phyloP scores from a whole-genome alignment of 2,888 invertebrate genomes.

The Drosophila macrospina region DNA sequence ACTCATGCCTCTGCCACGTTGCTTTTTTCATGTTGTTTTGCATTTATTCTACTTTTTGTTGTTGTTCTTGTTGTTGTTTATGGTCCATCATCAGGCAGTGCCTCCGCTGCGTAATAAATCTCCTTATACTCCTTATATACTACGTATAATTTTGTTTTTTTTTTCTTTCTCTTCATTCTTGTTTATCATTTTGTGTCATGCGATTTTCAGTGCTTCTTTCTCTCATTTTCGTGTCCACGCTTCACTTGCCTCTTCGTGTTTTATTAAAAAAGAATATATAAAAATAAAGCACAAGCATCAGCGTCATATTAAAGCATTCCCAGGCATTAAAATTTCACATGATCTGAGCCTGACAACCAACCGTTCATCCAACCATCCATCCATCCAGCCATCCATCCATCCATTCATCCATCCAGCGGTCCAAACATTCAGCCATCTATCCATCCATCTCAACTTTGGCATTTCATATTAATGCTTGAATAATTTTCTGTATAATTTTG shows the following conservation, averaged over 20 bases:
- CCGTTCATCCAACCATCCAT: slow-evolving; percentile 31
- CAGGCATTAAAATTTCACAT: slow-evolving; percentile 78
- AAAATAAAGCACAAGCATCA: slow-evolving; percentile 47
- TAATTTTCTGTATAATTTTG: slow-evolving; percentile 69
- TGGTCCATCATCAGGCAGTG: slow-evolving; percentile 75
- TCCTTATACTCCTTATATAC: slow-evolving; percentile 56
- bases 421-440: slow-evolving; percentile 38
- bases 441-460: slow-evolving; percentile 78
- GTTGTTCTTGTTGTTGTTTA: slow-evolving; percentile 63
- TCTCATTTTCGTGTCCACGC: slow-evolving; percentile 34
- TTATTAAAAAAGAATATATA: slow-evolving; percentile 68
- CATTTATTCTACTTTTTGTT: slow-evolving; percentile 37
- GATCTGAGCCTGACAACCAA: slow-evolving; percentile 59
- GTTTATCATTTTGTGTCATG: slow-evolving; percentile 81
- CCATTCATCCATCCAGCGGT: slow-evolving; percentile 59
- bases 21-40: slow-evolving; percentile 64
- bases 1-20: slow-evolving; percentile 43
- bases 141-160: too few species aligned
- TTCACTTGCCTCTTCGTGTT: slow-evolving; percentile 61
- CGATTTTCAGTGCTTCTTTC: slow-evolving; percentile 62
- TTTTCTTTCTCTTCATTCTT: slow-evolving; percentile 70
- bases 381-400: slow-evolving; percentile 50
- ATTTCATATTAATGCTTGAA: slow-evolving; percentile 76
- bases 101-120: slow-evolving; percentile 76
- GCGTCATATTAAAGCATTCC: slow-evolving; percentile 78